These are phyloP conservation scores for Hyppa rectilinea DNA, from an alignment of 2,888 invertebrate genomes.

Conservation along the genomic window DNA sequence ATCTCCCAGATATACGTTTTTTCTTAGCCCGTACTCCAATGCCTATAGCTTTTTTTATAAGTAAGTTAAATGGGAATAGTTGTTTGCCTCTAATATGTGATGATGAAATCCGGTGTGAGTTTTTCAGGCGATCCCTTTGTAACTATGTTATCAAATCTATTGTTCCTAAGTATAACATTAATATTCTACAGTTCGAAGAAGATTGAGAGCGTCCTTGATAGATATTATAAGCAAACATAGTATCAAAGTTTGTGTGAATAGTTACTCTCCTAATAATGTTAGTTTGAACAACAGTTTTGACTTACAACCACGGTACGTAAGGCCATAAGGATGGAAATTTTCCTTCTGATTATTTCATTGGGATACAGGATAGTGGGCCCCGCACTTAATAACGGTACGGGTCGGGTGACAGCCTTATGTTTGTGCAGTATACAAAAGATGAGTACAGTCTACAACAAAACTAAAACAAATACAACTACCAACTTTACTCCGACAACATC, in stretches of 20 bases:
- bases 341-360: constrained; percentile 66
- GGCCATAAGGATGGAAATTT: constrained; percentile 58
- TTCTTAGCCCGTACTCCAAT: background rate
- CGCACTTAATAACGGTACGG: constrained; percentile 69
- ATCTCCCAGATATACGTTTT: constrained; percentile 11
- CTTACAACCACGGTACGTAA: constrained; percentile 40
- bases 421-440: constrained; percentile 56
- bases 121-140: constrained; percentile 7
- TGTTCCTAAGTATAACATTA: constrained; percentile 23
- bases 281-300: constrained; percentile 60
- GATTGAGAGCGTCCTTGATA: constrained; percentile 39
- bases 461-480: constrained; percentile 36
- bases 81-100: background rate
- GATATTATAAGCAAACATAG: constrained; percentile 34
- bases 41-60: background rate
- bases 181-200: constrained; percentile 36
- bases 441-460: constrained; percentile 65
- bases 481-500: constrained; percentile 23
- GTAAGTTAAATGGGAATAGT: background rate
- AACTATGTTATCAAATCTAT: constrained; percentile 10
- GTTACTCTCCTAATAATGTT: constrained; percentile 49
- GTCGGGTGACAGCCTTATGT: constrained; percentile 61
- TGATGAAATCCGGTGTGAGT: background rate
- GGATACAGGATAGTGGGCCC: constrained; percentile 62
- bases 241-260: constrained; percentile 49